Conservation (phyloP, 2,888 invertebrate species). For the Trachelus troglodyta region DNA sequence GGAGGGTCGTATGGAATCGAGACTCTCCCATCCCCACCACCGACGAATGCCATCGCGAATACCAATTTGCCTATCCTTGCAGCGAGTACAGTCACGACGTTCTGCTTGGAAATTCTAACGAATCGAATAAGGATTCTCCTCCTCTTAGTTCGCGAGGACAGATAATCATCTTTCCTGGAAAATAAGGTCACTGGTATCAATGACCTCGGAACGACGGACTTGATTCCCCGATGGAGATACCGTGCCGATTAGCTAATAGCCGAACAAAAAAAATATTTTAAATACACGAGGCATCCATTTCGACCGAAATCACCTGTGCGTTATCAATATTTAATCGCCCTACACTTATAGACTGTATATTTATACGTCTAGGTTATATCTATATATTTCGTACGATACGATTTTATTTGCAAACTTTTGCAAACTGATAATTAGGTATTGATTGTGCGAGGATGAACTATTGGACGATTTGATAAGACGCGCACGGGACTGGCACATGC, state of each 20-base stretch:
- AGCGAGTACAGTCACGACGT: neutral
- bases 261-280: neutral
- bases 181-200: constrained; percentile 26
- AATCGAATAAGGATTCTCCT: neutral
- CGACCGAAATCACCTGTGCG: neutral
- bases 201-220: neutral
- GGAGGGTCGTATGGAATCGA: constrained; percentile 18
- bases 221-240: neutral
- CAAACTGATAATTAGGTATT: neutral
- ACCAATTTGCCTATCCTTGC: neutral
- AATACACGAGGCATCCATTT: neutral
- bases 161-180: constrained; percentile 22
- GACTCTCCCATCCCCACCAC: neutral
- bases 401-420: neutral
- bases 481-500: neutral
- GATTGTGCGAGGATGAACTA: neutral
- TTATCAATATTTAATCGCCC: neutral
- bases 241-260: neutral
- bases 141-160: neutral
- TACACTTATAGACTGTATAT: neutral
- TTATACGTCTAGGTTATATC: neutral
- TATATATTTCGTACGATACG: neutral
- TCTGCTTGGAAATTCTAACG: neutral
- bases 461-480: neutral
- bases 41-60: neutral